Conservation (phyloP, 2,113 vertebrate genomes). For the Hemichromis elongatus region DNA sequence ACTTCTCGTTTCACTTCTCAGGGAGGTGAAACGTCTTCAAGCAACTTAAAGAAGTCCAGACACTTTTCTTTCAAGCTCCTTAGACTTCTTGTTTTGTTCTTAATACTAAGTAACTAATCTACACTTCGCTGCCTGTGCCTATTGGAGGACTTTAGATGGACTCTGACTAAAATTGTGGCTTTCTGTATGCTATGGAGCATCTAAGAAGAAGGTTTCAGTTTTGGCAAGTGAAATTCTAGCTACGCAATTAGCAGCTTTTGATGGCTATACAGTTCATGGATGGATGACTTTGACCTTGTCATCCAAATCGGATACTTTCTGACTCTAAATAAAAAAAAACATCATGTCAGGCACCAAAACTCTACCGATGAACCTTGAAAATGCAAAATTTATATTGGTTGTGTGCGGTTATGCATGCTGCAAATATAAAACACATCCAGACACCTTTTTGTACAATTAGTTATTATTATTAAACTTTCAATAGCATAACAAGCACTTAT, state of each 20-base stretch:
- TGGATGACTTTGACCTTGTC: background rate
- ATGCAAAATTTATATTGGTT: background rate
- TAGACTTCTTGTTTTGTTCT: too few relatives aligned
- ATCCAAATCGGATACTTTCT: background rate
- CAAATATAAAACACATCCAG: background rate
- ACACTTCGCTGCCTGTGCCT: background rate
- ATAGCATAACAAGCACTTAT: background rate
- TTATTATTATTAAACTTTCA: background rate
- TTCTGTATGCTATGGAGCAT: background rate
- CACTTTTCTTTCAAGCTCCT: too few relatives aligned
- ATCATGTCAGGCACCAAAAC: background rate
- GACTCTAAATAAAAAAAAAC: background rate
- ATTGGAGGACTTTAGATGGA: background rate
- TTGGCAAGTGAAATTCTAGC: too few relatives aligned
- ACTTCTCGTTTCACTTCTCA: too few relatives aligned
- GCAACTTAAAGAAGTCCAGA: too few relatives aligned
- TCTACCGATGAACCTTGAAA: background rate
- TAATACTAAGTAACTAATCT: too few relatives aligned
- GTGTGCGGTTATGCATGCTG: background rate
- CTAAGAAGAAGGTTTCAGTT: background rate
- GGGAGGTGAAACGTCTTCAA: too few relatives aligned
- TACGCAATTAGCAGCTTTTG: too few relatives aligned
- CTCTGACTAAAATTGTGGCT: background rate
- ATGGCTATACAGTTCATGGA: background rate
- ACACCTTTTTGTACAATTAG: background rate